phyloP scores from a whole-genome alignment of 2,888 invertebrate species.

The Platyscelio sp. region DNA sequence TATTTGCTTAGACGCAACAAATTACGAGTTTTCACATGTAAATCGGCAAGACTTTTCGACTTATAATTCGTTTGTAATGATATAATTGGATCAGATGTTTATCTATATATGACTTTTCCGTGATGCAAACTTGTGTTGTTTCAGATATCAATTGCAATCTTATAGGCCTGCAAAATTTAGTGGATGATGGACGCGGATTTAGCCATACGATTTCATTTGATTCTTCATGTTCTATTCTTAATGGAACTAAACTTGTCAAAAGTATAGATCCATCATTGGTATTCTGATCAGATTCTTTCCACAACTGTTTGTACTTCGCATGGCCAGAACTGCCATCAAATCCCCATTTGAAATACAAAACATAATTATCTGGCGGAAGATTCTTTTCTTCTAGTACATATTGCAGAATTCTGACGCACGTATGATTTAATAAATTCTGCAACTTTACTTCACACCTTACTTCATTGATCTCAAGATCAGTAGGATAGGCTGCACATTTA shows the following conservation, averaged over 20 bases:
- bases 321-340: neutral
- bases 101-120: neutral
- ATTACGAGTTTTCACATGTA: no score
- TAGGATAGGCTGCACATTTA: neutral
- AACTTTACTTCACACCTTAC: neutral
- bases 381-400: neutral
- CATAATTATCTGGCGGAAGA: neutral
- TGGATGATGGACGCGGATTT: neutral
- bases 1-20: no score
- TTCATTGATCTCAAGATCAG: neutral
- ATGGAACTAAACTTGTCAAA: neutral
- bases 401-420: neutral
- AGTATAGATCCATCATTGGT: constrained; percentile 1
- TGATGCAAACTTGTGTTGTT: neutral
- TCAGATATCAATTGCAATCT: neutral
- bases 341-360: neutral
- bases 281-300: neutral
- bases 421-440: neutral
- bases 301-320: neutral
- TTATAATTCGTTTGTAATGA: no score
- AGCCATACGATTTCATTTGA: neutral
- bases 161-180: neutral
- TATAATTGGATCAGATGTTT: no score
- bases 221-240: neutral
- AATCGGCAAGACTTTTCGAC: no score